Conservation (phyloP, 2,797 vertebrate species). For the Glossophaga mutica region DNA sequence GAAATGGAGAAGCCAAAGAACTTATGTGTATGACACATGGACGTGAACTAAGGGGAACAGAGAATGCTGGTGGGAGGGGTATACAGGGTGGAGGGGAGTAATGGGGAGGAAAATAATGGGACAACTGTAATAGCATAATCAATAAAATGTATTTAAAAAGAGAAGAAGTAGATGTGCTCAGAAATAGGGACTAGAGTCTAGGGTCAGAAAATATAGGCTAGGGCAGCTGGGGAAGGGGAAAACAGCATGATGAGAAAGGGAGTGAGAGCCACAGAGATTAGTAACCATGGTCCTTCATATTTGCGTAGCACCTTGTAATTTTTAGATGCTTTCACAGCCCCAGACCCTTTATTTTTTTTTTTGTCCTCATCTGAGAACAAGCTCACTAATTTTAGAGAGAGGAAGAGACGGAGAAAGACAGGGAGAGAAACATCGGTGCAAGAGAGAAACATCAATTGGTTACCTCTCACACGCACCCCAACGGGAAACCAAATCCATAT, state of each 20-base stretch:
- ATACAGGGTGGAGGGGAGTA: no score
- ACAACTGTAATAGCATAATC: no score
- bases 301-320: not conserved
- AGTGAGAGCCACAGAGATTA: not conserved
- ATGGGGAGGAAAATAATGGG: no score
- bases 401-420: not conserved
- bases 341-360: not conserved
- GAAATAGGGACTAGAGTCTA: not conserved
- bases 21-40: no score
- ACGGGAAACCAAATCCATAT: not conserved
- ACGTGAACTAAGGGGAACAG: no score
- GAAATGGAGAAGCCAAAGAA: no score
- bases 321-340: not conserved
- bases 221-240: not conserved
- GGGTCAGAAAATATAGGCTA: not conserved
- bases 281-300: fast-evolving
- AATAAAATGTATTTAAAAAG: no score
- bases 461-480: not conserved
- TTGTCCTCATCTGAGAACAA: not conserved
- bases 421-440: no score
- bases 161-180: not conserved
- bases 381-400: not conserved
- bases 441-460: not conserved
- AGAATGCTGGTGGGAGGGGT: no score
- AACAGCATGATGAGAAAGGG: not conserved